These are phyloP conservation scores for Nemotelus pantherinus DNA, from an alignment of 2,888 invertebrate species.

Conservation along the genomic window DNA sequence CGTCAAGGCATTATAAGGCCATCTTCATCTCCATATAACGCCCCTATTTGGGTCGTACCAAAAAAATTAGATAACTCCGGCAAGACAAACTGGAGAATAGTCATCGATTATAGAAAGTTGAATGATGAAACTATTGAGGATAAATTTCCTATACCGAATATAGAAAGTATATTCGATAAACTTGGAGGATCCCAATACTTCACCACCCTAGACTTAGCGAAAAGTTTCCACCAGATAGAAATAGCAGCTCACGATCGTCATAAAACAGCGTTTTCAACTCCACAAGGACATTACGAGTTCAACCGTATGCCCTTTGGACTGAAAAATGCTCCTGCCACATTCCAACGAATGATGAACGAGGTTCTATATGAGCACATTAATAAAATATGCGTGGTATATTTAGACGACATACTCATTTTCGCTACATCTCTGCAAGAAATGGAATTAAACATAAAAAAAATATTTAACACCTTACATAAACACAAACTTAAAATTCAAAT, in stretches of 20 bases:
- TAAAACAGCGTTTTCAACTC: constrained; percentile 55
- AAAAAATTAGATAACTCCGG: too few species aligned
- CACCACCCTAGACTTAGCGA: constrained; percentile 28
- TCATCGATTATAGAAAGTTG: background rate
- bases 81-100: constrained; percentile 31
- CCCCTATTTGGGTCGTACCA: too few species aligned
- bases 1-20: too few species aligned
- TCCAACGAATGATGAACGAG: constrained; percentile 51
- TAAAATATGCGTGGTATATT: constrained; percentile 55
- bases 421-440: constrained; percentile 53
- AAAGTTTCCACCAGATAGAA: constrained; percentile 46
- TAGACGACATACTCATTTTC: constrained; percentile 57
- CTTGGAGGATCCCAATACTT: constrained; percentile 42
- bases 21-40: too few species aligned
- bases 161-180: constrained; percentile 45
- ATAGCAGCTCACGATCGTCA: background rate
- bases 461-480: too few species aligned
- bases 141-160: background rate
- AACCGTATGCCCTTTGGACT: constrained; percentile 47
- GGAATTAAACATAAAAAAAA: too few species aligned
- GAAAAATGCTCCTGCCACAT: constrained; percentile 48
- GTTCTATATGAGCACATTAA: constrained; percentile 52
- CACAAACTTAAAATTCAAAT: too few species aligned
- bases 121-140: too few species aligned
- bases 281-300: constrained; percentile 47